A percentile compares a stretch with the other conserved stretches of the same genome.
Conservation (phyloP, 2,113 vertebrate species). For the Nematolebias whitei region DNA sequence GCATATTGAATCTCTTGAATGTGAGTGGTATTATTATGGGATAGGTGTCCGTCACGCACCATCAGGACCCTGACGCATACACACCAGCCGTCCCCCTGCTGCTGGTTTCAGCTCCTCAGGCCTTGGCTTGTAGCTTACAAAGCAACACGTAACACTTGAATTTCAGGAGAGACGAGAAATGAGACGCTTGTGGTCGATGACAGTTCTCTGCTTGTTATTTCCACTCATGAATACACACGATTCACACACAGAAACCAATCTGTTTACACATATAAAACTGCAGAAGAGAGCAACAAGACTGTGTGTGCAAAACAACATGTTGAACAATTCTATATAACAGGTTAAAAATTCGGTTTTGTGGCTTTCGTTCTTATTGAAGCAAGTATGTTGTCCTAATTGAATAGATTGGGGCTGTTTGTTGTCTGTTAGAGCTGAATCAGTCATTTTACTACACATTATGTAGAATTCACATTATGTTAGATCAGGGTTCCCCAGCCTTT, state of each 20-base stretch:
- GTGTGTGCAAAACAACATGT: background rate
- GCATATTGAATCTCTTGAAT: slow-evolving; percentile 44
- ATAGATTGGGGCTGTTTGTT: too few relatives aligned
- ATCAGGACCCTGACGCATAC: slow-evolving; percentile 39
- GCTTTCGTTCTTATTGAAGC: background rate
- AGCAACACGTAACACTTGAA: slow-evolving; percentile 59
- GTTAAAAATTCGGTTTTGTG: background rate
- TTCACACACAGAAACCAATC: slow-evolving; percentile 32
- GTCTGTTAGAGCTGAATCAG: too few relatives aligned
- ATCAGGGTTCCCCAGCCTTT: too few relatives aligned
- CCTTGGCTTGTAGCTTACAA: slow-evolving; percentile 43
- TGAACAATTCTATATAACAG: background rate
- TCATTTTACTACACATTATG: too few relatives aligned
- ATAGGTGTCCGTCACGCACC: slow-evolving; percentile 74
- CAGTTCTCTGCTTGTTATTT: slow-evolving; percentile 72
- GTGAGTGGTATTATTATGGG: slow-evolving; percentile 74
- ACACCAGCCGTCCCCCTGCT: slow-evolving; percentile 24
- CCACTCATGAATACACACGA: slow-evolving; percentile 58
- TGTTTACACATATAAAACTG: slow-evolving; percentile 2
- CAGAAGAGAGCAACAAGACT: background rate
- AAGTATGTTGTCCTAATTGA: background rate
- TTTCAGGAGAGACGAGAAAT: slow-evolving; percentile 49
- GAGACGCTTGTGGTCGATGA: slow-evolving; percentile 40
- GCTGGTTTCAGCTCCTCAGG: slow-evolving; percentile 41
- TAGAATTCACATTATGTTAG: too few relatives aligned